Evolutionary conservation across 2,888 invertebrate genomes (phyloP), one percentile per base, ranked within the genome.

Genomic region (Agrochola circellaris): DNA sequence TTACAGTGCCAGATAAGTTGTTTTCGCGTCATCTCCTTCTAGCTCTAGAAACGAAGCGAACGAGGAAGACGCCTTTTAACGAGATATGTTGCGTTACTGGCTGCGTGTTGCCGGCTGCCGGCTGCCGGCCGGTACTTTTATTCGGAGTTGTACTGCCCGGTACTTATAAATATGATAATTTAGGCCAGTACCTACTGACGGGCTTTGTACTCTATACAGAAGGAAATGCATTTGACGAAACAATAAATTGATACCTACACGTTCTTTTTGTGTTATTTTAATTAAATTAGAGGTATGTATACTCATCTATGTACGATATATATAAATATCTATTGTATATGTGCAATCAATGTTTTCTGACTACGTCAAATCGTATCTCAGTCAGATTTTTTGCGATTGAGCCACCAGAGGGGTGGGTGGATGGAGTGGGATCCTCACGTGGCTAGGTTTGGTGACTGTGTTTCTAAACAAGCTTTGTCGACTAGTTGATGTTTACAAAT

Each of bases 11-110:
- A 92, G 93, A 94, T 94, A 94, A 93, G 94, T 95, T 96, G 96
- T 96, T 96, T 96, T 96, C 93, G 92, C 95, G 94, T 94, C 93
- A 93, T 96, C 96, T 95, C 94, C 89, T 94, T 96, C 96, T 95
- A 93, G 89, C 93, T 88, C 89, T 92, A 91, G 90, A 90, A 90
- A 89, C 89, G 91, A 92, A 92, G 79, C 81, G 84, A 88, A 88
- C 88, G 91, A 93, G 94, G 93, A 94, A 94, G 93, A 93, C 89
- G 92, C 91, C 89, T 91, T 92, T 87, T 85, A 87, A 88, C 81
- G 73, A 83, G 88, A 89, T 89, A 87, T 88, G 90, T 89, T 88
- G 89, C 85, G 90, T 87, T 88, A 76, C 77, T 79, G 85, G 87
- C 87, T 88, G 87, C 82, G 87, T 87, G 82, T 85, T 87, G 86